Evolutionary conservation across 1,140 invertebrate genomes (phyloP).

Genomic region (Neodiprion lecontei): DNA sequence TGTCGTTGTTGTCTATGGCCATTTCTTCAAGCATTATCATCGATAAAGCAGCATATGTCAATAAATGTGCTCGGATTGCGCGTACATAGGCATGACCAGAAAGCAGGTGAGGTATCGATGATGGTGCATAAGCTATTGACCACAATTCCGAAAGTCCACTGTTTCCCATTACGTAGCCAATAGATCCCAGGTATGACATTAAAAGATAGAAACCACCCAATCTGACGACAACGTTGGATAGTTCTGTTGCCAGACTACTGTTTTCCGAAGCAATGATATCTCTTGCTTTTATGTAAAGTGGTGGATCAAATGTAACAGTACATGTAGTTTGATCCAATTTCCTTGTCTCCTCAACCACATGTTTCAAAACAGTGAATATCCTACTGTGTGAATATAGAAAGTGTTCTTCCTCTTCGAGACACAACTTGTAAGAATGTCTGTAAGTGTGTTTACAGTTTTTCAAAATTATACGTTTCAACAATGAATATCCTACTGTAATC

Average conservation of each 20-base stretch:
- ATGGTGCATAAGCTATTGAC: constrained; percentile 34
- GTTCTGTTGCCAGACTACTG: constrained; percentile 20
- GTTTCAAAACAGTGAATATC: constrained; percentile 32
- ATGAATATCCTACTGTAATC: constrained; percentile 32
- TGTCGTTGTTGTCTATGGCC: background rate
- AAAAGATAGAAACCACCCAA: constrained; percentile 47
- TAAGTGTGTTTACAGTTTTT: no score
- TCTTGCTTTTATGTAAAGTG: constrained; percentile 53
- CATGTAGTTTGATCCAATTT: constrained; percentile 27
- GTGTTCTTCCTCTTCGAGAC: no score
- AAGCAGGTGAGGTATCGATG: constrained; percentile 46
- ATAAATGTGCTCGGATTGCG: constrained; percentile 38
- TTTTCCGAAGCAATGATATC: constrained; percentile 48
- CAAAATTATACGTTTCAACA: no score
- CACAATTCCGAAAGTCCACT: constrained; percentile 11
- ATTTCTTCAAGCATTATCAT: constrained; percentile 36
- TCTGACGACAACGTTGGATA: constrained; percentile 25
- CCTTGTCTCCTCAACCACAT: constrained; percentile 22
- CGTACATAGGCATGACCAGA: constrained; percentile 47
- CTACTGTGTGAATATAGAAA: no score
- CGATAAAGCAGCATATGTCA: constrained; percentile 30
- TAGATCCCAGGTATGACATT: constrained; percentile 51
- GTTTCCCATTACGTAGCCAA: constrained; percentile 50
- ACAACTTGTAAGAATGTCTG: no score
- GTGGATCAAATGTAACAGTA: constrained; percentile 39